Conservation (phyloP, 2,797 vertebrate genomes). For the Hoplostethus mediterraneus region DNA sequence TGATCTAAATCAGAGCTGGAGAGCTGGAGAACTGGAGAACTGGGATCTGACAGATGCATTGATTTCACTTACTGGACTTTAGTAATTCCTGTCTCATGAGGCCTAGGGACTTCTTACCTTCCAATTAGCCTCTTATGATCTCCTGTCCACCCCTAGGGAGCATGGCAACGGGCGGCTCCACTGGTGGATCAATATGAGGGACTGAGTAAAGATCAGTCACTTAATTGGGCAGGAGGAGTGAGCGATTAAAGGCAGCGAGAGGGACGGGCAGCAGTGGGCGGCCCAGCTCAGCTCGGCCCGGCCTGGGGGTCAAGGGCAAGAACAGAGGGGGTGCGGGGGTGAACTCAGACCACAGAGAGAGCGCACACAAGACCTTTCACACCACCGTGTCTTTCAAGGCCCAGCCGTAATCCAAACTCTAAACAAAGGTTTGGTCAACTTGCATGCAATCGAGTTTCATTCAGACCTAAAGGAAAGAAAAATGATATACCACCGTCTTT, state of each 20-base stretch:
- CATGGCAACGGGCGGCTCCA: conserved; percentile 40
- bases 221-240: conserved; percentile 72
- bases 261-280: conserved; percentile 51
- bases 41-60: conserved; percentile 14
- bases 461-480: background rate
- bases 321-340: conserved; percentile 31
- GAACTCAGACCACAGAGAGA: conserved; percentile 40
- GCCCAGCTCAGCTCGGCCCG: conserved; percentile 13
- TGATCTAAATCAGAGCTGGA: conserved; percentile 14
- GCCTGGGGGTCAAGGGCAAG: conserved; percentile 57
- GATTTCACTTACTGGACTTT: conserved; percentile 9
- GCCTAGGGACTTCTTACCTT: conserved; percentile 26
- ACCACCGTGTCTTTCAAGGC: conserved; percentile 13
- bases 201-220: conserved; percentile 71
- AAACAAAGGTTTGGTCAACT: conserved; percentile 20
- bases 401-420: conserved; percentile 5
- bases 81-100: conserved; percentile 31
- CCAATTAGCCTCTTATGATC: conserved; percentile 63
- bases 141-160: conserved; percentile 48
- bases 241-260: conserved; percentile 65
- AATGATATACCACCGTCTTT: background rate
- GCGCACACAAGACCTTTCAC: conserved; percentile 31
- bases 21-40: background rate
- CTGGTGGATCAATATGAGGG: conserved; percentile 68
- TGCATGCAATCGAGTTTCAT: background rate